A percentile compares a stretch with the other conserved stretches of the same genome.
Evolutionary conservation across 2,113 vertebrate genomes (phyloP).

Genomic region (Cynoglossus semilaevis): DNA sequence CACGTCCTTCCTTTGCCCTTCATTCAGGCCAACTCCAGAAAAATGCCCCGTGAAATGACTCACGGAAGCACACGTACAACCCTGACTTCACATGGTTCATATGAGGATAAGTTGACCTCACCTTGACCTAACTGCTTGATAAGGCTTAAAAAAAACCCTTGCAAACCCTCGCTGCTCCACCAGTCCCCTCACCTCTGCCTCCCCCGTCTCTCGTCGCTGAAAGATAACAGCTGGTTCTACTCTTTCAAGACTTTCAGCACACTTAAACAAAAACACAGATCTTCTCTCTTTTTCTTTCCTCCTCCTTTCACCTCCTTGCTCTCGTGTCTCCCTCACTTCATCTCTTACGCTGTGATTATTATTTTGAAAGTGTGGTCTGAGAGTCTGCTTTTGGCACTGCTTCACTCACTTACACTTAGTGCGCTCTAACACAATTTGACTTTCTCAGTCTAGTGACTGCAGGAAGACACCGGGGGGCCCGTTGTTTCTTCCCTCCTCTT

Average conservation of each 20-base stretch:
- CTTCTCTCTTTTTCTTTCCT: slow-evolving; percentile 43
- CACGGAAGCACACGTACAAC: background rate
- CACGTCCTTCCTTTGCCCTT: background rate
- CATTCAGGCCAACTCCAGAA: background rate
- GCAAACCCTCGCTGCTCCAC: slow-evolving; percentile 34
- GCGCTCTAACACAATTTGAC: slow-evolving; percentile 68
- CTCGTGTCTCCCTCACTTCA: slow-evolving; percentile 50
- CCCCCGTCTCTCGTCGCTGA: slow-evolving; percentile 34
- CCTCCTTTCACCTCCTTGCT: slow-evolving; percentile 37
- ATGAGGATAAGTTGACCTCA: slow-evolving; percentile 44
- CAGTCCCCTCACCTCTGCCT: slow-evolving; percentile 9
- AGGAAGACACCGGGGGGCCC: slow-evolving; percentile 60
- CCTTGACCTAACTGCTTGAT: slow-evolving; percentile 51
- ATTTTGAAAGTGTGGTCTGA: slow-evolving; percentile 64
- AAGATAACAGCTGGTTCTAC: slow-evolving; percentile 72
- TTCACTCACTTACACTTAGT: slow-evolving; percentile 43
- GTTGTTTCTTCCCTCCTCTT: slow-evolving; percentile 36
- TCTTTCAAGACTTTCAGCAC: slow-evolving; percentile 59
- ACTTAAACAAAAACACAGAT: slow-evolving; percentile 68
- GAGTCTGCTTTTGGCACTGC: slow-evolving; percentile 61
- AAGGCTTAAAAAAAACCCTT: slow-evolving; percentile 25
- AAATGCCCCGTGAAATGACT: background rate
- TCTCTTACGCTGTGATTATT: slow-evolving; percentile 68
- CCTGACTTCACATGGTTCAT: slow-evolving; percentile 35
- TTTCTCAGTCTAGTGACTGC: slow-evolving; percentile 65